Base-by-base conservation (phyloP, 2,113 vertebrate species). In the Abramis brama region DNA sequence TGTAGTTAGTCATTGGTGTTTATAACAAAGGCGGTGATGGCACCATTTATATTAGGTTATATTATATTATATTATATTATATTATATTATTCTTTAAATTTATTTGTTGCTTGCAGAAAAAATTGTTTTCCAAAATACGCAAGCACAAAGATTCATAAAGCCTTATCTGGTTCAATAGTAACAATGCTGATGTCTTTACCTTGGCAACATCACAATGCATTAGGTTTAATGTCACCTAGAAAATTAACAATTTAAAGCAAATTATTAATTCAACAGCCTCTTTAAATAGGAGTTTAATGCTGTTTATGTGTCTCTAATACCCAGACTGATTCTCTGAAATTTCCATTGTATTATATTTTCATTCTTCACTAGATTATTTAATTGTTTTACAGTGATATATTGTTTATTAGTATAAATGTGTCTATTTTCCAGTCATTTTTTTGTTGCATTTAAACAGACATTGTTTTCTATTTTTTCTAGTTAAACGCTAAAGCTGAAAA, bases 321-420 rank as follows among this genome's bases (percentile, higher is more conserved):
- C 30, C 52, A 8, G 52, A 59, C 23, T 39, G 30, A 36, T 23
- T 78, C 5, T 78, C 27, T n/a, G 47, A 15, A 11, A 36, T 12
- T 57, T 79, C 21, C 76, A 57, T 78, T 78, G 36, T 36, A 78
- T 57, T 36, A 33, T 57, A 33, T 57, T 57, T 78, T 78, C 17
- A 57, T 21, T 55, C 27, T 78, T 57, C 19, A 23, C 8, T 36
- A 59, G 30, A 57, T 55, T 55, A 23, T 21, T 19, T 21, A 11
- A 9, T 15, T 30, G 19, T 78, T 55, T 17, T 17, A 43, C 33
- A 60, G 33, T 79, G 21, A 60, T 79, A 17, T 43, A 60, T n/a
- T 4, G 10, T 36, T 39, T 15, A 25, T 60, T 60, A 45, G 36
- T 45, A 15, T 39, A 57, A 57, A 77, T 60, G 13, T 62, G 19